Conservation (phyloP, 2,113 vertebrate genomes). For the Eidolon helvum region DNA sequence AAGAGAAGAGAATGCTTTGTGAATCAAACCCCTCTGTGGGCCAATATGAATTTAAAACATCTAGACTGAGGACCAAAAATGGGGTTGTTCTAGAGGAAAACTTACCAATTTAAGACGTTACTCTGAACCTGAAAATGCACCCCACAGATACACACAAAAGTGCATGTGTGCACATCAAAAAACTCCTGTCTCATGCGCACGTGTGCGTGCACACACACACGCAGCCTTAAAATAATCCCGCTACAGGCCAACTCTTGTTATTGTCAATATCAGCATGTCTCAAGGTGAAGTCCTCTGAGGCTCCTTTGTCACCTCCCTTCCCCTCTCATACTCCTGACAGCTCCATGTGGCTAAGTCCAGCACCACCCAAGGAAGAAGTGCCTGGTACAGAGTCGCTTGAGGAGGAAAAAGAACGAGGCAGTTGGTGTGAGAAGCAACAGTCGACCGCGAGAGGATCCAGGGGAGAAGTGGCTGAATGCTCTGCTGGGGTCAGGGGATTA, state of each 20-base stretch:
- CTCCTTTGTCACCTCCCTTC: no score
- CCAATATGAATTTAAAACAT: neutral
- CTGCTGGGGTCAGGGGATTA: neutral
- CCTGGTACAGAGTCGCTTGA: no score
- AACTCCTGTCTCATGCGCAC: no score
- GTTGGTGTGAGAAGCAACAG: neutral
- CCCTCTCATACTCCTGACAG: neutral
- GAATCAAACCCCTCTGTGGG: neutral
- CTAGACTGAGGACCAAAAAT: neutral
- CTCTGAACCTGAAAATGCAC: neutral
- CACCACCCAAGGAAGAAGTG: neutral
- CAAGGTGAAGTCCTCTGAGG: neutral
- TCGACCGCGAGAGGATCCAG: rapidly evolving
- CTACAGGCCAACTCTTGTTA: neutral
- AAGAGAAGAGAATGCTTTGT: neutral
- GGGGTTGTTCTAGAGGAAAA: neutral
- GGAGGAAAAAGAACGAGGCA: neutral
- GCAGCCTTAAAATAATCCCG: neutral
- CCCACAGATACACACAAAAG: neutral
- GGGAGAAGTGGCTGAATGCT: neutral
- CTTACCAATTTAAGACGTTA: neutral
- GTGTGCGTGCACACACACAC: neutral
- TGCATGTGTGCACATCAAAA: no score
- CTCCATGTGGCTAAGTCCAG: neutral
- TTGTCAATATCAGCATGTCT: neutral